Conservation (phyloP, 2,113 vertebrate species). For the Anoura caudifer region DNA sequence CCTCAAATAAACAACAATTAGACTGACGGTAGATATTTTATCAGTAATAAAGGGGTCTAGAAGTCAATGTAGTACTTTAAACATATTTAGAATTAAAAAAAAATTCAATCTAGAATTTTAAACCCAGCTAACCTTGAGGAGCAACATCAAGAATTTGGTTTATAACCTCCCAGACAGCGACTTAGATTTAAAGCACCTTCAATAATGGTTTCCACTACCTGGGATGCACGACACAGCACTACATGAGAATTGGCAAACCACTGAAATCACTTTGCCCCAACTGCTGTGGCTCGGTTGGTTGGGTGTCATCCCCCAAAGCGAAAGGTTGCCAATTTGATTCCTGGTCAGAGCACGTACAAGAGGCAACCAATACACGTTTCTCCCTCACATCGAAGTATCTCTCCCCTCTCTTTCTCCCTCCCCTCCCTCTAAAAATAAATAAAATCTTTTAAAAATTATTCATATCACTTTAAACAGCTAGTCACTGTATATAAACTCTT, state of each 20-base stretch:
- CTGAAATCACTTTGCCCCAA: neutral
- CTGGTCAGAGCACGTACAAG: no score
- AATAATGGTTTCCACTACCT: neutral
- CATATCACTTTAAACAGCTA: constrained; percentile 61
- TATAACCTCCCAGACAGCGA: neutral
- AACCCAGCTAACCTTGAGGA: neutral
- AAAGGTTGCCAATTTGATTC: no score
- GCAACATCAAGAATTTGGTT: neutral
- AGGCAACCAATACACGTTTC: no score
- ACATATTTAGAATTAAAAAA: neutral
- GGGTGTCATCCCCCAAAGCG: no score
- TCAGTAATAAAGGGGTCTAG: neutral
- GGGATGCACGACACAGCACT: neutral
- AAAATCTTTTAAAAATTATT: neutral
- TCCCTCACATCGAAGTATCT: no score
- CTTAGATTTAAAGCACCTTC: neutral
- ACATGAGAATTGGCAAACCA: neutral
- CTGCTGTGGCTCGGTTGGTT: no score
- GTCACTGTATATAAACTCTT: constrained; percentile 74
- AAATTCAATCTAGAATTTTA: neutral
- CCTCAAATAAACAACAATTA: neutral
- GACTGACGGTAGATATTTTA: neutral
- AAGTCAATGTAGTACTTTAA: neutral
- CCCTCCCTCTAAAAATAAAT: no score
- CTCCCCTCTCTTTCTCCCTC: no score